Evolutionary conservation across 2,113 vertebrate species (phyloP).

Genomic region (Megaceryle maxima): DNA sequence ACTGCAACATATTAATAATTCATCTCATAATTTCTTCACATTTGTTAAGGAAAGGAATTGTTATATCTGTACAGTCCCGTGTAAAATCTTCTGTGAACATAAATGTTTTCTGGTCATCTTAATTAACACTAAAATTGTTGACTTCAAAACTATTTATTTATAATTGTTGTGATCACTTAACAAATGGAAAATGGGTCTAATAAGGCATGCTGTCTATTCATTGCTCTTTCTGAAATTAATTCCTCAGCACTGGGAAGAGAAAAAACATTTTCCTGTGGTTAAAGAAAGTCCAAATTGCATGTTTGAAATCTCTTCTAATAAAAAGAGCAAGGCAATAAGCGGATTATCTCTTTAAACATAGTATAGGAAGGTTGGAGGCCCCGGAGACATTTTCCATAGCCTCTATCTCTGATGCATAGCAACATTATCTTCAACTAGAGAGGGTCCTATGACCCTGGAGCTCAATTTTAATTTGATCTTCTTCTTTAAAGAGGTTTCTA

Average conservation of each 20-base stretch:
- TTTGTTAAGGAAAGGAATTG: slow-evolving; percentile 1
- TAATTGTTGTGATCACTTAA: neutral
- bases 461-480: slow-evolving; percentile 65
- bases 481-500: slow-evolving; percentile 49
- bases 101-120: neutral
- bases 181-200: neutral
- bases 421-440: slow-evolving; percentile 60
- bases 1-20: slow-evolving; percentile 41
- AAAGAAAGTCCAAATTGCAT: slow-evolving; percentile 54
- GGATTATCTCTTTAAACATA: slow-evolving; percentile 66
- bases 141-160: neutral
- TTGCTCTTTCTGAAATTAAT: slow-evolving; percentile 12
- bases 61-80: neutral
- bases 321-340: slow-evolving; percentile 65
- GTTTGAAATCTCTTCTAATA: slow-evolving; percentile 59
- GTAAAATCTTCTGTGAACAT: neutral
- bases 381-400: slow-evolving; percentile 50
- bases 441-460: slow-evolving; percentile 56
- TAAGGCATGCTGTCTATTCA: neutral
- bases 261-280: slow-evolving; percentile 46
- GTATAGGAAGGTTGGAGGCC: slow-evolving; percentile 58
- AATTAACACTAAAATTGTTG: neutral
- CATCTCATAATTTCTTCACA: slow-evolving; percentile 22
- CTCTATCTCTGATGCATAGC: slow-evolving; percentile 50
- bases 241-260: slow-evolving; percentile 30